Conservation (phyloP, 1,140 invertebrate species). For the Drosophila parabipectinata region DNA sequence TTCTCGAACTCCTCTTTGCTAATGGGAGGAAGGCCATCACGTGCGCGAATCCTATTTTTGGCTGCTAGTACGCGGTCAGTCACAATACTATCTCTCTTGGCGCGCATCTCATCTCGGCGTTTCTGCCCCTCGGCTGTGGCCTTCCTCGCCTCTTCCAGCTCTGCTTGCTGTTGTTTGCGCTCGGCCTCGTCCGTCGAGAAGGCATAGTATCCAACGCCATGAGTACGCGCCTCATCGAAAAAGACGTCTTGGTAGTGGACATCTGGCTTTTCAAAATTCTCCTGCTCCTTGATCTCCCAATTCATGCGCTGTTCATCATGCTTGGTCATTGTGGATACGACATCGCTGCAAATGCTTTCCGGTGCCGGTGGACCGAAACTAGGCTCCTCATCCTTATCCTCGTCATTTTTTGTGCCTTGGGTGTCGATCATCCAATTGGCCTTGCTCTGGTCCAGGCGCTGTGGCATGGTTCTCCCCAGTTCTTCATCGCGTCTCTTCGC, state of each 20-base stretch:
- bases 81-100: slow-evolving; percentile 89
- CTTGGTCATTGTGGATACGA: slow-evolving; percentile 78
- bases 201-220: slow-evolving; percentile 94
- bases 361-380: slow-evolving; percentile 48
- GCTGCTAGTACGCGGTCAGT: slow-evolving; percentile 91
- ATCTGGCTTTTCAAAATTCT: slow-evolving; percentile 86
- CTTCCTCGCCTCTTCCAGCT: slow-evolving; percentile 88
- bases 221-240: slow-evolving; percentile 94
- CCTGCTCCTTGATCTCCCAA: slow-evolving; percentile 88
- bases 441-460: slow-evolving; percentile 81
- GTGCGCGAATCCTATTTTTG: slow-evolving; percentile 89
- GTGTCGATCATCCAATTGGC: slow-evolving; percentile 80
- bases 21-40: slow-evolving; percentile 89
- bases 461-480: slow-evolving; percentile 85
- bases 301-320: slow-evolving; percentile 85
- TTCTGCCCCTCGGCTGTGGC: slow-evolving; percentile 89
- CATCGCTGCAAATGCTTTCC: slow-evolving; percentile 67
- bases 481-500: slow-evolving; percentile 88
- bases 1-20: slow-evolving; percentile 65
- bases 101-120: slow-evolving; percentile 87
- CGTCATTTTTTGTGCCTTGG: slow-evolving; percentile 22
- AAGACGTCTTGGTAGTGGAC: slow-evolving; percentile 95
- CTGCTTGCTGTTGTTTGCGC: slow-evolving; percentile 90
- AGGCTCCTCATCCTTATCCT: slow-evolving; percentile 27
- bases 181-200: slow-evolving; percentile 93